These are phyloP conservation scores for Lepidotrigona ventralis DNA, from an alignment of 1,140 invertebrate genomes.

Conservation along the genomic window DNA sequence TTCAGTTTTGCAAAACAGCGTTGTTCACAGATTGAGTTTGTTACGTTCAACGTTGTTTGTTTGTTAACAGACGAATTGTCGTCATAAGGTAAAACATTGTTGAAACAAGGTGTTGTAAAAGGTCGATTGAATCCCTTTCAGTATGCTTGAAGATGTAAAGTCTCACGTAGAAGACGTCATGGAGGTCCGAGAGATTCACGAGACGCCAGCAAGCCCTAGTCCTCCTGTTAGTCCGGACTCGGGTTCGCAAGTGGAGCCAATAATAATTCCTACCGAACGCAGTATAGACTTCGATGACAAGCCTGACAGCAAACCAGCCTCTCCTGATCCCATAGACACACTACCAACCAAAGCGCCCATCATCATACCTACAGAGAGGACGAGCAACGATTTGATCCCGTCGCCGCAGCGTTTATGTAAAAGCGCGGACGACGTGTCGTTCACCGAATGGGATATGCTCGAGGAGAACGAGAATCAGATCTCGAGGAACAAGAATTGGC, in stretches of 20 bases:
- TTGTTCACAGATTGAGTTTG: too few relatives aligned
- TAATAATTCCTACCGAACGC: conserved; percentile 77
- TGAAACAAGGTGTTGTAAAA: conserved; percentile 5
- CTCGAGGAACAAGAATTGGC: conserved; percentile 31
- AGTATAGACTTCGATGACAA: conserved; percentile 40
- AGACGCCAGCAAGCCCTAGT: conserved; percentile 78
- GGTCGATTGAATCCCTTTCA: conserved; percentile 37
- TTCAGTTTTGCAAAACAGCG: conserved; percentile 3
- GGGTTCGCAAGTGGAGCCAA: conserved; percentile 59
- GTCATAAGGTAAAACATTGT: neutral
- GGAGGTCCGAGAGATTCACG: conserved; percentile 49
- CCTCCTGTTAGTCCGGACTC: conserved; percentile 70
- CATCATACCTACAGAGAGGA: conserved; percentile 65
- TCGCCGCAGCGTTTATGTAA: neutral
- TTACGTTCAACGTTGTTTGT: too few relatives aligned
- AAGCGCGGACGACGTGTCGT: conserved; percentile 24
- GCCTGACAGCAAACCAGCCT: conserved; percentile 46
- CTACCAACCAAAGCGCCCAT: conserved; percentile 59
- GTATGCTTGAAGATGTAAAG: neutral
- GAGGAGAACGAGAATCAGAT: conserved; percentile 56
- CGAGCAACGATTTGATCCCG: neutral
- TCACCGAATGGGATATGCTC: conserved; percentile 62
- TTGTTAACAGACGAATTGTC: neutral
- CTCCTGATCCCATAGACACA: conserved; percentile 54
- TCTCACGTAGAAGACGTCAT: neutral